Evolutionary conservation across 2,888 invertebrate genomes (phyloP).

Genomic region (Eustalomyia histrio): DNA sequence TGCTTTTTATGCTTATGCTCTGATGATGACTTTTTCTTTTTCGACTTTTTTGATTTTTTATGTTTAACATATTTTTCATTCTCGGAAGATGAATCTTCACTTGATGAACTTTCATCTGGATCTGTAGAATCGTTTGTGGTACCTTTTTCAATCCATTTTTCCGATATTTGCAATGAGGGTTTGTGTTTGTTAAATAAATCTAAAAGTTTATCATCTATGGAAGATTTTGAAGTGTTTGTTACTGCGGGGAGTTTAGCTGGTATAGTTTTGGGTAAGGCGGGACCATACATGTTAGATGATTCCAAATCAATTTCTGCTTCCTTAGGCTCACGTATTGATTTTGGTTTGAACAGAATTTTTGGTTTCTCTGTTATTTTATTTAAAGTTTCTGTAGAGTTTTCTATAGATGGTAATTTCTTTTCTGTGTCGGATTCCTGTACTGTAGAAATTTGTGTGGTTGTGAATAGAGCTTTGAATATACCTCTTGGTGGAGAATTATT

Average conservation of each 20-base stretch:
- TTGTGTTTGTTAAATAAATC: constrained; percentile 54
- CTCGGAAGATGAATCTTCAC: constrained; percentile 9
- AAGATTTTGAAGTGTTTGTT: constrained; percentile 2
- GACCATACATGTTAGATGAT: constrained; percentile 37
- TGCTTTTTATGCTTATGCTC: constrained; percentile 59
- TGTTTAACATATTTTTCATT: constrained; percentile 1
- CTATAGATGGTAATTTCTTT: not conserved
- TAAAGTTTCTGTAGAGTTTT: not conserved
- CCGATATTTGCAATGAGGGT: constrained; percentile 27
- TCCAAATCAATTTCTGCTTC: not conserved
- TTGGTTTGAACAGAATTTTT: constrained; percentile 52
- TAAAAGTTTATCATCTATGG: constrained; percentile 50
- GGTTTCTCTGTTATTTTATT: not conserved
- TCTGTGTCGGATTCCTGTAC: not conserved
- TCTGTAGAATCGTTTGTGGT: constrained; percentile 19
- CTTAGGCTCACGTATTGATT: constrained; percentile 38
- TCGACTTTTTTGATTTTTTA: constrained; percentile 57
- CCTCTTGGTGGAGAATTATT: constrained; percentile 87
- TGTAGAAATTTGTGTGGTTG: constrained; percentile 3
- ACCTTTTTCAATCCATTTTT: constrained; percentile 55
- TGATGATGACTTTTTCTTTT: constrained; percentile 52
- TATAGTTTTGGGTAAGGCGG: constrained; percentile 37
- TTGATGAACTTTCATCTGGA: constrained; percentile 18
- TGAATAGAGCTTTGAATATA: constrained; percentile 81
- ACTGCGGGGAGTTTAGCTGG: not conserved